Base-by-base conservation (phyloP, 2,113 vertebrate species). In the Chelonoidis abingdonii region DNA sequence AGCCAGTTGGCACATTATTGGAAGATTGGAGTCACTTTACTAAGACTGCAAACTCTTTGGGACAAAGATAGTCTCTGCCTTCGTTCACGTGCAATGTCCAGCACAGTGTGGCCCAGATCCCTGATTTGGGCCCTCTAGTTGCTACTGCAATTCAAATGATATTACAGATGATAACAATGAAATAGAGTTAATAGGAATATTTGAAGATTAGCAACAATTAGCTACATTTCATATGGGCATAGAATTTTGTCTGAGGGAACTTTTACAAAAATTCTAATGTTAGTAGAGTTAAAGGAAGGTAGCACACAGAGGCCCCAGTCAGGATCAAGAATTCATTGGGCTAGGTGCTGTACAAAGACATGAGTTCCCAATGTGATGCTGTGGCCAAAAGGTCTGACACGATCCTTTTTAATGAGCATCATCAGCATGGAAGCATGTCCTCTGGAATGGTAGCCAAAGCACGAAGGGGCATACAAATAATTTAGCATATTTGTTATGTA, bases 271-370 rank as follows among this genome's bases (percentile, higher is more conserved):
- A 57, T 25, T n/a, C 29, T 62, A 62, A 62, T 62, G 13, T 62
- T 62, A 35, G 59, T 62, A 62, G 31, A 65, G 16, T n/a, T 65
- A 11, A 16, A 17, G 31, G n/a, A n/a, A 35, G 16, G 29, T 65
- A 65, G 62, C 31, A 19, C 62, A 65, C 49, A 27, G 86, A 78
- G 53, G 19, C 41, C 6, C 16, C 4, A 49, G 5, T n/a, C 3
- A 75, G 52, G 41, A 54, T 25, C 4, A 89, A 1, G 1, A 14
- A 8, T 17, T 54, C 79, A 27, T 1, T 87, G 9, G 41, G 53
- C 5, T 21, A 1, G 2, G 1, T 69, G n/a, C 4, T 69, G 27
- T 65, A 1, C 3, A 31, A 50, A 76, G 76, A 27, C 13, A 17
- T 1, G 83, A 50, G 2, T 3, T 35, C 12, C 24, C 52, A 53